Evolutionary conservation across 1,140 invertebrate genomes (phyloP).

Genomic region (Aleiodes sp.): DNA sequence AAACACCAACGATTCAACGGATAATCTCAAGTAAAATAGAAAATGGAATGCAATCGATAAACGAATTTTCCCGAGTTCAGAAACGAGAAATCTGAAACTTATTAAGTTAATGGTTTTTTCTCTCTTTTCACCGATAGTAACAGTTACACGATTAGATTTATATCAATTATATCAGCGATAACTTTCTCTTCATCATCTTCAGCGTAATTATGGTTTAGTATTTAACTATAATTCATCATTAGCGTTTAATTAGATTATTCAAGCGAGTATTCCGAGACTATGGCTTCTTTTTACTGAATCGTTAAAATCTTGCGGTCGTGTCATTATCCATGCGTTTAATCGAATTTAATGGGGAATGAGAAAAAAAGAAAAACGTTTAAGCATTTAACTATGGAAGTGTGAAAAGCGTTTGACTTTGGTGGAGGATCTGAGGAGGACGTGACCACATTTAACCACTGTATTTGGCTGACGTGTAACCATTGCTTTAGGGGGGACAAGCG

Average conservation of each 20-base stretch:
- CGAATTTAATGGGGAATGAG: too few relatives aligned
- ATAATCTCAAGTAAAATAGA: not conserved
- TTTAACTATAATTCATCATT: not conserved
- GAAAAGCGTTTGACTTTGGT: too few relatives aligned
- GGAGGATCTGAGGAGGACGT: too few relatives aligned
- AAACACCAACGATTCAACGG: not conserved
- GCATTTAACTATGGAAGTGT: too few relatives aligned
- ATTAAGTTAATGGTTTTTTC: not conserved
- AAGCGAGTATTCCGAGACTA: not conserved
- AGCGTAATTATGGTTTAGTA: not conserved
- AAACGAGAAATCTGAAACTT: not conserved
- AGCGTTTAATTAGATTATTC: not conserved
- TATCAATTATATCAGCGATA: conserved; percentile 13
- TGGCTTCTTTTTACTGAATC: too few relatives aligned
- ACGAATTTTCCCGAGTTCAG: too few relatives aligned
- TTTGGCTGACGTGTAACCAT: not conserved
- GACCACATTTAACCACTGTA: not conserved
- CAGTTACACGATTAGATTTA: conserved; percentile 2
- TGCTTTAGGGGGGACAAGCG: not conserved
- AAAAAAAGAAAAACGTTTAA: too few relatives aligned
- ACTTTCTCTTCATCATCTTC: not conserved
- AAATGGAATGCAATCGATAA: not conserved
- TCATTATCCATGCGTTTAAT: too few relatives aligned
- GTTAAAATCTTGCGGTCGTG: too few relatives aligned
- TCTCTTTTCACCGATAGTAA: not conserved